These are phyloP conservation scores for Orgyia antiqua DNA, from an alignment of 2,888 invertebrate genomes.

Conservation along the genomic window DNA sequence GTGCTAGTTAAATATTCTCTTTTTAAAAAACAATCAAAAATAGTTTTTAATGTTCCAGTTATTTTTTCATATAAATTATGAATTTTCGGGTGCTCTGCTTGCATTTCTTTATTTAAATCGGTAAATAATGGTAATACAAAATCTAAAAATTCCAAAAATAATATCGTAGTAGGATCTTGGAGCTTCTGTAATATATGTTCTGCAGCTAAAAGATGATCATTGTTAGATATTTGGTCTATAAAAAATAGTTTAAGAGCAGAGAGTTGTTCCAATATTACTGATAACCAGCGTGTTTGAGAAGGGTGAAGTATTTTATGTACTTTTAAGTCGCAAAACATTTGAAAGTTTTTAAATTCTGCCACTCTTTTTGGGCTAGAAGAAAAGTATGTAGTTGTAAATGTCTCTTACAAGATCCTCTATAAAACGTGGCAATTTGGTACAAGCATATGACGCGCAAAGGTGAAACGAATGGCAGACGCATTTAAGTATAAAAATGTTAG, in stretches of 20 bases:
- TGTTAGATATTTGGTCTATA: constrained; percentile 10
- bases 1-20: constrained; percentile 16
- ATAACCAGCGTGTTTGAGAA: background rate
- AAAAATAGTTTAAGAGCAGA: constrained; percentile 2
- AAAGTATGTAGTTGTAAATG: constrained; percentile 15
- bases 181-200: constrained; percentile 8
- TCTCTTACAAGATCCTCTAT: constrained; percentile 8
- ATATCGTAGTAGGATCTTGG: constrained; percentile 10
- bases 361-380: constrained; percentile 15
- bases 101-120: constrained; percentile 17
- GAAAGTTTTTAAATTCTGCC: constrained; percentile 14
- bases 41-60: constrained; percentile 19
- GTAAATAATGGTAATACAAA: constrained; percentile 16
- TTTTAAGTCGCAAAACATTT: constrained; percentile 12
- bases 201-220: constrained; percentile 8
- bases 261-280: background rate
- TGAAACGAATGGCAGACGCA: constrained; percentile 1
- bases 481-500: constrained; percentile 7
- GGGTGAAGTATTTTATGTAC: constrained; percentile 1
- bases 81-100: constrained; percentile 14
- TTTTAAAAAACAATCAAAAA: constrained; percentile 27
- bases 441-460: constrained; percentile 1
- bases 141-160: constrained; percentile 18
- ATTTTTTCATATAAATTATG: constrained; percentile 17
- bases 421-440: constrained; percentile 2